These are phyloP conservation scores for Steatocranus sp. DNA, from an alignment of 2,797 vertebrate genomes.

Conservation along the genomic window DNA sequence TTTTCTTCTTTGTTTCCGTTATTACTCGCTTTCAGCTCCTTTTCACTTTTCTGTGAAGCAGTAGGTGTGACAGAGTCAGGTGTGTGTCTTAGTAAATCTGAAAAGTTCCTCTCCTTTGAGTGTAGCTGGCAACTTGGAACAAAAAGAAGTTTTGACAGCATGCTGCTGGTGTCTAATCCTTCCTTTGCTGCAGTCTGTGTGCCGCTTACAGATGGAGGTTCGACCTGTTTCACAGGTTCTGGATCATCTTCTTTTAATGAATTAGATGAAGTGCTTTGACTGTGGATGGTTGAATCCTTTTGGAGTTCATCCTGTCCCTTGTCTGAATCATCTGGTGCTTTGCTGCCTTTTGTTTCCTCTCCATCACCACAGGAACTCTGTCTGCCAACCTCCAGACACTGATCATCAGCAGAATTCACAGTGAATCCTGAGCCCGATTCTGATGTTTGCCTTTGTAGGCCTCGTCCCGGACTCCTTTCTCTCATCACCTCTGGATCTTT, in stretches of 20 bases:
- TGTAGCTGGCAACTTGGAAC: constrained; percentile 87
- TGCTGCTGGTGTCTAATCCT: constrained; percentile 66
- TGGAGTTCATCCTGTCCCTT: constrained; percentile 60
- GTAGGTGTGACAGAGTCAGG: constrained; percentile 33
- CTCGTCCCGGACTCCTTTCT: constrained; percentile 57
- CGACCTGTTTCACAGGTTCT: constrained; percentile 52
- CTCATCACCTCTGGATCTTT: constrained; percentile 61
- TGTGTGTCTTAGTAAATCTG: constrained; percentile 52
- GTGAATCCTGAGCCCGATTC: constrained; percentile 81
- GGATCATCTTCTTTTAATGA: constrained; percentile 79
- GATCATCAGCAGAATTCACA: constrained; percentile 75
- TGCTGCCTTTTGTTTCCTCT: constrained; percentile 57
- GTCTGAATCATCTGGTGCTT: constrained; percentile 42
- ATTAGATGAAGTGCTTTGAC: constrained; percentile 84
- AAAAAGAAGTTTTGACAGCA: constrained; percentile 88
- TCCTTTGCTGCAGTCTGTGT: constrained; percentile 61
- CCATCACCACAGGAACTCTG: constrained; percentile 65
- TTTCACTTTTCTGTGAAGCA: constrained; percentile 21
- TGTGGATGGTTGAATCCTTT: constrained; percentile 75
- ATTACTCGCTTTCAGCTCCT: constrained; percentile 18
- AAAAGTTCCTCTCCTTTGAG: constrained; percentile 72
- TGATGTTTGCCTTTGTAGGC: constrained; percentile 79
- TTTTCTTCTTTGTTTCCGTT: constrained; percentile 14
- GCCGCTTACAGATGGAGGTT: constrained; percentile 31
- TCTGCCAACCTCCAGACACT: constrained; percentile 49